phyloP scores from a whole-genome alignment of 2,113 vertebrate species.

The Zootoca vivipara region DNA sequence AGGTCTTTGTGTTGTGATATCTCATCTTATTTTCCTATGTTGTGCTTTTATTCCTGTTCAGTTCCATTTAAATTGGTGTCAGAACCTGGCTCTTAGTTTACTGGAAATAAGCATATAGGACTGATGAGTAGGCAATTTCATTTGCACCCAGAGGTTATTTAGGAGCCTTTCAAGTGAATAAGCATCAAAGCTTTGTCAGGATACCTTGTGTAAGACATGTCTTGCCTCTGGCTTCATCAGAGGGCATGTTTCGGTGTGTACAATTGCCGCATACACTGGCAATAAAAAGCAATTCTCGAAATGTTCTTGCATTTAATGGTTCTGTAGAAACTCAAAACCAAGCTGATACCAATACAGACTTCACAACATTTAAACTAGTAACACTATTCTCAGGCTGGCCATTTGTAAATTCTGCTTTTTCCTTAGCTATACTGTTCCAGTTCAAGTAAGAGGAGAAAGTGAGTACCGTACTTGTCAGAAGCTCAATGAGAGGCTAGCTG shows the following conservation, averaged over 20 bases:
- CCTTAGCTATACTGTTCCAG: neutral
- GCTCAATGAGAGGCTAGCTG: conserved; percentile 1
- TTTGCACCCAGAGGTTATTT: neutral
- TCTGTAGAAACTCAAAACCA: neutral
- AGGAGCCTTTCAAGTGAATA: conserved; percentile 1
- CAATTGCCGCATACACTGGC: neutral
- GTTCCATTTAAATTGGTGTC: neutral
- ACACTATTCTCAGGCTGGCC: neutral
- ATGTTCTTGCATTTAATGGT: neutral
- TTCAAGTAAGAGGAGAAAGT: neutral
- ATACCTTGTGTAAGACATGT: neutral
- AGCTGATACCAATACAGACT: neutral
- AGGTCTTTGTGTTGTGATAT: too few species aligned
- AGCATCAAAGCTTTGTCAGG: neutral
- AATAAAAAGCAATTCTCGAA: neutral
- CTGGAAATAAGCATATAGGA: neutral
- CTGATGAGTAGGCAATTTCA: neutral
- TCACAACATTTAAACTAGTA: neutral
- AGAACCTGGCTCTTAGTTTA: neutral
- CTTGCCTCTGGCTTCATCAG: neutral
- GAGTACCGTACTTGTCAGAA: neutral
- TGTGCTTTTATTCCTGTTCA: neutral
- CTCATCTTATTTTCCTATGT: neutral
- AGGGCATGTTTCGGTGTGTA: neutral
- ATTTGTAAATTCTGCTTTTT: neutral